These are phyloP conservation scores for Mantis religiosa DNA, from an alignment of 2,888 invertebrate genomes.

Conservation along the genomic window DNA sequence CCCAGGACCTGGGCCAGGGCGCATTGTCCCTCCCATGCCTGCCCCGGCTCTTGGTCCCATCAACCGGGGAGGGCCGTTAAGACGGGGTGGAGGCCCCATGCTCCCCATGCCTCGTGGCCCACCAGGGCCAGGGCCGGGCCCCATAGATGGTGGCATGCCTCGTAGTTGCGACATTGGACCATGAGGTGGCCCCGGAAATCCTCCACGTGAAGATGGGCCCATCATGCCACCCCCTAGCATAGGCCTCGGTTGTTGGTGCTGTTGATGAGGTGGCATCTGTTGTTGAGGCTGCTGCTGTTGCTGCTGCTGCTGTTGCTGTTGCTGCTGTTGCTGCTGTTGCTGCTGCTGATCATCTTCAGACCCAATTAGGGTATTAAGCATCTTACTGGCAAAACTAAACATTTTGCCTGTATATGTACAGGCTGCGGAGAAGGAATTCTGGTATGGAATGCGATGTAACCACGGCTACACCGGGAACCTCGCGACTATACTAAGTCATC, in stretches of 20 bases:
- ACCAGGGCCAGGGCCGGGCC: conserved; percentile 16
- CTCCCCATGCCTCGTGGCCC: conserved; percentile 22
- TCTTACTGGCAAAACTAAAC: conserved; percentile 47
- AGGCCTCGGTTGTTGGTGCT: conserved; percentile 30
- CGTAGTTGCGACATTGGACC: conserved; percentile 24
- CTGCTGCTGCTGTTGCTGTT: conserved; percentile 32
- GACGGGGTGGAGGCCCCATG: conserved; percentile 25
- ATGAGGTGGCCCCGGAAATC: conserved; percentile 30
- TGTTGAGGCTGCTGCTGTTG: conserved; percentile 32
- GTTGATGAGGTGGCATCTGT: conserved; percentile 32
- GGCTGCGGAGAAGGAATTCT: not conserved
- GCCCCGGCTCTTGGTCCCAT: conserved; percentile 26
- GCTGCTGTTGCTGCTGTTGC: conserved; percentile 34
- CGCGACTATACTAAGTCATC: not conserved
- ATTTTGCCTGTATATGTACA: conserved; percentile 35
- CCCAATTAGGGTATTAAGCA: conserved; percentile 46
- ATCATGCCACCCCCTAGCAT: conserved; percentile 25
- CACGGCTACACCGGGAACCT: not conserved
- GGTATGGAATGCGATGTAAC: too few relatives aligned
- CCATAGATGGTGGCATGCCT: conserved; percentile 26
- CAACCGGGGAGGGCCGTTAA: conserved; percentile 26
- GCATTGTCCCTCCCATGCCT: conserved; percentile 18
- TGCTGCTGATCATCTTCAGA: conserved; percentile 39
- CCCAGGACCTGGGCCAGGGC: conserved; percentile 27
- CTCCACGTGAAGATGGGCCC: conserved; percentile 33